Evolutionary conservation across 1,140 invertebrate species (phyloP).

Genomic region (Cydia strobilella): DNA sequence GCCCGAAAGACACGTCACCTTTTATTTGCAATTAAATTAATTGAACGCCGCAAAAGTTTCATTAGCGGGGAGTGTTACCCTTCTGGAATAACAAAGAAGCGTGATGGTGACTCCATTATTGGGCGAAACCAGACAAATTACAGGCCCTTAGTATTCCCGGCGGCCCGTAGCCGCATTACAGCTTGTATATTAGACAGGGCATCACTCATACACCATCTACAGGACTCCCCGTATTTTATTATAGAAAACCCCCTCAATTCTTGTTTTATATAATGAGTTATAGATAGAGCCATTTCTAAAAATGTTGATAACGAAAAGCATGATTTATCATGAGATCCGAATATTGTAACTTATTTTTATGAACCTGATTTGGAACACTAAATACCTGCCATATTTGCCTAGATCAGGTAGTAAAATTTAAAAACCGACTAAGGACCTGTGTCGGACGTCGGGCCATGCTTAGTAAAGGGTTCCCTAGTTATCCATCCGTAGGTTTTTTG

Average conservation of each 20-base stretch:
- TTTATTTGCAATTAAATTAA: slow-evolving; percentile 49
- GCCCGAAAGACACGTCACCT: slow-evolving; percentile 29
- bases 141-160: slow-evolving; percentile 45
- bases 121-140: slow-evolving; percentile 45
- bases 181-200: slow-evolving; percentile 27
- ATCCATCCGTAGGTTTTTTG: too few relatives aligned
- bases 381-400: too few relatives aligned
- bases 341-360: not conserved
- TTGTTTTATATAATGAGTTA: not conserved
- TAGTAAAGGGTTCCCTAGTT: too few relatives aligned
- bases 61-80: slow-evolving; percentile 42
- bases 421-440: too few relatives aligned
- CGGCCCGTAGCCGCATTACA: not conserved
- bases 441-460: too few relatives aligned
- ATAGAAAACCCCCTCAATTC: not conserved
- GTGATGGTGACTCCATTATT: slow-evolving; percentile 46
- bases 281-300: not conserved
- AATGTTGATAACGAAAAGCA: not conserved
- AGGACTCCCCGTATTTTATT: not conserved
- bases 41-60: slow-evolving; percentile 48
- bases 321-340: slow-evolving; percentile 2
- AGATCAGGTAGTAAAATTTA: too few relatives aligned
- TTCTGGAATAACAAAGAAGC: slow-evolving; percentile 47
- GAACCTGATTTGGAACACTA: too few relatives aligned
- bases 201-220: slow-evolving; percentile 13